Conservation (phyloP, 2,113 vertebrate species). For the Penelope pileata region DNA sequence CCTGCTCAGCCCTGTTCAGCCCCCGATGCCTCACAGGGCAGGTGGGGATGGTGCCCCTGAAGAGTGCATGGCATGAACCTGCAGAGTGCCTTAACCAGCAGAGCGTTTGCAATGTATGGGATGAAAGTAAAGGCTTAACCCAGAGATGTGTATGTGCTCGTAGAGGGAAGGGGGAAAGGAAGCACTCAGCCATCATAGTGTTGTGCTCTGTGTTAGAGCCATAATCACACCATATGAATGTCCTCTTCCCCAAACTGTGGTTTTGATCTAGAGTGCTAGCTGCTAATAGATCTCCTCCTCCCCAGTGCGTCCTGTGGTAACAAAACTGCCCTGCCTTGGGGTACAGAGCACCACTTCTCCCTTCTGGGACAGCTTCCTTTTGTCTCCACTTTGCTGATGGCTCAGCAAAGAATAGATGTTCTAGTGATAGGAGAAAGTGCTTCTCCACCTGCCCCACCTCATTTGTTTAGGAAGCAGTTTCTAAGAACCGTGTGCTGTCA, state of each 20-base stretch:
- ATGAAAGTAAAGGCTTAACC: not conserved
- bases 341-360: not conserved
- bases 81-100: not conserved
- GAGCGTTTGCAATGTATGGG: not conserved
- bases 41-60: not conserved
- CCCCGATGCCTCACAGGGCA: not conserved
- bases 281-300: conserved; percentile 34
- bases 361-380: not conserved
- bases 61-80: not conserved
- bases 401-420: conserved; percentile 17
- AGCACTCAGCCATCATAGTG: not conserved
- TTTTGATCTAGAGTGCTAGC: conserved; percentile 12
- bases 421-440: not conserved
- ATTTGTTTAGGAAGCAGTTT: not conserved
- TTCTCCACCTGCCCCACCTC: not conserved
- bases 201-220: not conserved
- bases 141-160: not conserved
- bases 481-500: not conserved
- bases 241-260: not conserved
- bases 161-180: not conserved
- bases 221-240: not conserved
- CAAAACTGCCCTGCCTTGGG: not conserved
- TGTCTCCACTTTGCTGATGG: not conserved
- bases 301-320: not conserved
- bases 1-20: not conserved